Evolutionary conservation across 2,797 vertebrate species (phyloP), one percentile per base, ranked within the genome.

Genomic region (Heliangelus exortis): DNA sequence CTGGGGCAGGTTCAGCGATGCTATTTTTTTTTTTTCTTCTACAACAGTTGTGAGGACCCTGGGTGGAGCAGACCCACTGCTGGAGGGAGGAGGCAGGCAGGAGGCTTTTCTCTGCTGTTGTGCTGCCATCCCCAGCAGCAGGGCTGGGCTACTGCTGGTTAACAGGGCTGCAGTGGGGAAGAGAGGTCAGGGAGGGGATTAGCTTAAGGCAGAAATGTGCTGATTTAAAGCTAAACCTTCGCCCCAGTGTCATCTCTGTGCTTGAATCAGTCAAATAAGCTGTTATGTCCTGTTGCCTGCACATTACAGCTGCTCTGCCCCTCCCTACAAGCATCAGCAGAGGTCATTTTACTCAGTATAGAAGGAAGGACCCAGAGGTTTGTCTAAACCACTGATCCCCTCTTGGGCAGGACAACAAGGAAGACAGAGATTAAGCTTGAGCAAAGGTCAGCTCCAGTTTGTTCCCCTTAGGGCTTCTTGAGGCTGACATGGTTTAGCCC

Each of bases 171-270:
- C 59, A 54, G 54, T 3, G 1, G 15, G 78, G 59, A 79, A 53
- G 4, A 2, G 55, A 25, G 68, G 72, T 53, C 39, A 80, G 50
- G 53, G 9, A 66, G 4, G 4, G 43, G 53, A 95, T 88, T 47
- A 65, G 25, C 7, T 68, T 43, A 87, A 92, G 47, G 78, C 85
- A 82, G 45, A 79, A 95, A 81, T 57, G 67, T 82, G 84, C 73
- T 81, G 48, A 90, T 28, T 68, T 63, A 83, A 65, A 45, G 61
- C 67, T 88, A 78, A 88, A 48, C 50, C 25, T 74, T 77, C 18
- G 19, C 61, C 50, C 13, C 87, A 59, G 41, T 17, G 48, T 71
- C 53, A 84, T 48, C 66, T 58, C 9, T 76, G 53, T 66, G 58
- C 31, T 39, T 58, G n/a, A 78, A n/a, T 69, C 75, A 59, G 43